Evolutionary conservation across 2,797 vertebrate genomes (phyloP).

Genomic region (Tinamus major): DNA sequence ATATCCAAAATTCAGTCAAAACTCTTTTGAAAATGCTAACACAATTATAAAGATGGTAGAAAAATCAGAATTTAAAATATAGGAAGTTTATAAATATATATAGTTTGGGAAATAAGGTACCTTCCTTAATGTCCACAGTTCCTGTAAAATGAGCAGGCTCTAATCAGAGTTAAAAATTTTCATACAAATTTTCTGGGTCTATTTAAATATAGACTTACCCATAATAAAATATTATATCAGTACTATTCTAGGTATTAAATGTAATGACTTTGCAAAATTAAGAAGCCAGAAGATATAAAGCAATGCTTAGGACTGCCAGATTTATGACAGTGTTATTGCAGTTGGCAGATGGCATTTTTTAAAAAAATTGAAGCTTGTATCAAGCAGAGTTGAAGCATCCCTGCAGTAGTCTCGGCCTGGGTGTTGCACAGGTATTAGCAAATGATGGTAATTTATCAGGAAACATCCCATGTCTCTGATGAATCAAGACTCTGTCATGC

Average conservation of each 20-base stretch:
- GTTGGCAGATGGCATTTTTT: conserved; percentile 44
- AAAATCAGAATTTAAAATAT: not conserved
- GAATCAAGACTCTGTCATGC: not conserved
- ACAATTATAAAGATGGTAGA: accelerated
- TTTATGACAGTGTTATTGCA: conserved; percentile 46
- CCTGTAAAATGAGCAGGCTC: not conserved
- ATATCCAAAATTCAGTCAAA: not conserved
- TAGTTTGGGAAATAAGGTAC: not conserved
- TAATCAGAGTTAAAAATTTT: not conserved
- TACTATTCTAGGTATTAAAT: not conserved
- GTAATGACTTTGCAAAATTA: conserved; percentile 20
- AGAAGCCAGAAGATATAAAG: not conserved
- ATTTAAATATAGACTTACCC: not conserved
- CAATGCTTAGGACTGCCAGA: not conserved
- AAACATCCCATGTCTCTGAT: not conserved
- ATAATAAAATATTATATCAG: not conserved
- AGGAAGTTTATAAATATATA: not conserved
- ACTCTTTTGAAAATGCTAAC: not conserved
- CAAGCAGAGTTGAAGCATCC: conserved; percentile 17
- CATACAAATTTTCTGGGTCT: not conserved
- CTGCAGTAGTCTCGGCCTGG: not conserved
- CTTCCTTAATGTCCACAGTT: not conserved
- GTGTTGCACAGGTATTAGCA: conserved; percentile 25
- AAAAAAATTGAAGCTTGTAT: not conserved
- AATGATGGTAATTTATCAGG: conserved; percentile 41